phyloP scores from a whole-genome alignment of 2,113 vertebrate species.

The Choloepus hoffmanni region DNA sequence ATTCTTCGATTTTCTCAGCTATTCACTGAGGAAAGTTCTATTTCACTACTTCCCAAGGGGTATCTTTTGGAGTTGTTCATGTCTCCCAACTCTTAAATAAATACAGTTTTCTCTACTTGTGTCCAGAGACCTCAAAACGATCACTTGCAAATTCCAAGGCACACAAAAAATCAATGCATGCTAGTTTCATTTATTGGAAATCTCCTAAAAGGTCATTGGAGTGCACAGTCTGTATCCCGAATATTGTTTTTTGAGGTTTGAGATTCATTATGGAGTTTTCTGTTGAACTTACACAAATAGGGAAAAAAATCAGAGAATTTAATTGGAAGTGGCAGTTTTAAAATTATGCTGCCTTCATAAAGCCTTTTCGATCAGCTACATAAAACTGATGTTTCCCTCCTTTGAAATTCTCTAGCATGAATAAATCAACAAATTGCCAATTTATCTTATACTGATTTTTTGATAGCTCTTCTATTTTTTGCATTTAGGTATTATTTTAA shows the following conservation, averaged over 20 bases:
- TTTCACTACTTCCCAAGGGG: slow-evolving; percentile 16
- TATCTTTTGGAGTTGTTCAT: slow-evolving; percentile 58
- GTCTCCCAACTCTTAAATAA: slow-evolving; percentile 57
- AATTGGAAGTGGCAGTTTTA: background rate
- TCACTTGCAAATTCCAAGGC: slow-evolving; percentile 54
- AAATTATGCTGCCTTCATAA: slow-evolving; percentile 7
- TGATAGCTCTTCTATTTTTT: background rate
- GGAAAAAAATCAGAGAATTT: background rate
- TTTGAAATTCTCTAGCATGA: slow-evolving; percentile 31
- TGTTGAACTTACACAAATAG: slow-evolving; percentile 11
- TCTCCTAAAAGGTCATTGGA: slow-evolving; percentile 27
- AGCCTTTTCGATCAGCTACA: background rate
- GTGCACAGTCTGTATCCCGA: background rate
- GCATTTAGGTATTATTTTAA: no score
- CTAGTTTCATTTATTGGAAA: slow-evolving; percentile 51
- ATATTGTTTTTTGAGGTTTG: slow-evolving; percentile 1
- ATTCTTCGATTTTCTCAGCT: slow-evolving; percentile 43
- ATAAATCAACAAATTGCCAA: slow-evolving; percentile 43
- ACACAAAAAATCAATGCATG: background rate
- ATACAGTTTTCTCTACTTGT: slow-evolving; percentile 45
- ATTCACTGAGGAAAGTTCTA: slow-evolving; percentile 49
- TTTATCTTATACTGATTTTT: slow-evolving; percentile 49
- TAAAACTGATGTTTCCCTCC: background rate
- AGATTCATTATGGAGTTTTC: slow-evolving; percentile 35
- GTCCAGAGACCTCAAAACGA: slow-evolving; percentile 46